Base-by-base conservation (phyloP, 2,888 invertebrate species). In the Phalangium opilio region DNA sequence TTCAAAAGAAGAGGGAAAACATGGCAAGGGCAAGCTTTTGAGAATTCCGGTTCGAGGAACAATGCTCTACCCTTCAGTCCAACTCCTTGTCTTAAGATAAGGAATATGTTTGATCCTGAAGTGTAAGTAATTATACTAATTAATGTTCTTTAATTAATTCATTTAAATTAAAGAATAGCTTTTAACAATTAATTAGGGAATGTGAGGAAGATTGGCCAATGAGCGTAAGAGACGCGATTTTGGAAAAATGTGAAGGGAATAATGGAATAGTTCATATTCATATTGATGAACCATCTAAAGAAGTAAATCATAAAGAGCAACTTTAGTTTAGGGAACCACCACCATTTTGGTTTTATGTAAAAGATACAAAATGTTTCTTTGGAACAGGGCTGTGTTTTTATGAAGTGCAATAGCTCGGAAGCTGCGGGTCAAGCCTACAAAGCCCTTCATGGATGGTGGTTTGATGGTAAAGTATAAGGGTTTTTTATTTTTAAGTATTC, bases 361-460 rank as follows among this genome's bases (percentile, higher is more conserved):
- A n/a, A n/a, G n/a, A n/a, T n/a, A n/a, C n/a, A n/a, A n/a, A n/a
- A n/a, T n/a, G n/a, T n/a, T n/a, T n/a, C n/a, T n/a, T n/a, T n/a
- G n/a, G 19, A 18, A 12, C 55, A 67, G 64, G 68, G 87, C 58
- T 89, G 89, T 65, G 91, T 93, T 1, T 41, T 91, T 63, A 77
- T 91, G 52, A 89, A 90, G 62, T 91, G 91, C 64, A 76, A 77
- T 44, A 79, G 79, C 14, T 77, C 79, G 44, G 74, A 74, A 32
- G 86, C 87, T 60, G 93, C 93, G 1, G 89, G 89, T 3, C 75
- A 80, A 48, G 87, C 89, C 33, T 91, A 87, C 69, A 77, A 81
- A 61, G 81, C 82, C 59, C 73, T 95, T 49, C 93, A 95, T 64
- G 93, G 93, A 48, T 91, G 89, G 81, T 95, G 93, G 93, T 93